Percentiles rank a stretch among this genome's conserved stretches.
These are phyloP conservation scores for Oxystoma pomonae DNA, from an alignment of 2,888 invertebrate genomes.

Conservation along the genomic window DNA sequence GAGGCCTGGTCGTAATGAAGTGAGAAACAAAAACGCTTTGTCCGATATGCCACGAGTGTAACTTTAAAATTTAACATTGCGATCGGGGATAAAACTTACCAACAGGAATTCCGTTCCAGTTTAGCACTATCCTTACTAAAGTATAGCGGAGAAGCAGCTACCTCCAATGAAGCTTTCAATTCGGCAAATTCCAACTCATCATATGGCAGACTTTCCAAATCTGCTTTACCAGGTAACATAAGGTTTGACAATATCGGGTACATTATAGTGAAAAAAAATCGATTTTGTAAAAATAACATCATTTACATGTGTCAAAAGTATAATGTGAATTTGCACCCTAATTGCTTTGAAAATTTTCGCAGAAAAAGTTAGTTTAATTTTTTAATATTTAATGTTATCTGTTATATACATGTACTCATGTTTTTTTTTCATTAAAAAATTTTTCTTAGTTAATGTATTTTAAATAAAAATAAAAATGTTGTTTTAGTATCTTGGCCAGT, in stretches of 20 bases:
- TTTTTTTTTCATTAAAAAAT: neutral
- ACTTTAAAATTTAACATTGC: constrained; percentile 4
- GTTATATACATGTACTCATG: neutral
- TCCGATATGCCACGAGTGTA: no score
- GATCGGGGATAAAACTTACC: constrained; percentile 2
- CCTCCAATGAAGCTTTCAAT: constrained; percentile 5
- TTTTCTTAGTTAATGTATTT: neutral
- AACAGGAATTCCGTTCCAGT: constrained; percentile 9
- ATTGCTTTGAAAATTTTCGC: constrained; percentile 8
- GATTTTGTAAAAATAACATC: constrained; percentile 13
- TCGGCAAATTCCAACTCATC: constrained; percentile 3
- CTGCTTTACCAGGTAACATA: constrained; percentile 9
- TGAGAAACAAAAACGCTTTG: no score
- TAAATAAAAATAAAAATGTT: neutral
- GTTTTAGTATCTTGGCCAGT: neutral
- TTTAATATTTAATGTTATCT: neutral
- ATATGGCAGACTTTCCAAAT: constrained; percentile 2
- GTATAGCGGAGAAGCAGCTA: constrained; percentile 4
- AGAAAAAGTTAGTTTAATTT: neutral
- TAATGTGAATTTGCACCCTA: constrained; percentile 13
- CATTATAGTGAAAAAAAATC: constrained; percentile 11
- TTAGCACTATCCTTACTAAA: constrained; percentile 5
- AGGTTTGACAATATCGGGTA: constrained; percentile 11
- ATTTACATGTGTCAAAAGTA: constrained; percentile 12
- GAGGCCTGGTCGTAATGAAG: no score